These are phyloP conservation scores for Chrysogorgia sp. DNA, from an alignment of 92 coral and sea anemone species.

Conservation along the genomic window DNA sequence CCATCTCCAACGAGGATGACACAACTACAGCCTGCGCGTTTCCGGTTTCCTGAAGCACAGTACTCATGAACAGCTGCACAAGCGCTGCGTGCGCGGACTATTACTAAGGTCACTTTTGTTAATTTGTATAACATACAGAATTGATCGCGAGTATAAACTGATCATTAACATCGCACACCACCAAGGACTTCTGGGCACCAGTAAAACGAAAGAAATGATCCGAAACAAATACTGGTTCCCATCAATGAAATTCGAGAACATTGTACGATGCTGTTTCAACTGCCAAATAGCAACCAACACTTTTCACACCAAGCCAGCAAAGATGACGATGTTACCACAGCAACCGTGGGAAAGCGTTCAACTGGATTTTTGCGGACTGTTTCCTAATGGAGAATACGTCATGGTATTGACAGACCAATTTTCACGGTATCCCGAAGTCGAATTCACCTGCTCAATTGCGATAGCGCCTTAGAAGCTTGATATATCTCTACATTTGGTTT, in stretches of 20 bases:
- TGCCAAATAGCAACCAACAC: slow-evolving; percentile 37
- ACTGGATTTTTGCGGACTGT: slow-evolving; percentile 66
- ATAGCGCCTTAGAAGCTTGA: slow-evolving; percentile 59
- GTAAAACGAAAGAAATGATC: slow-evolving; percentile 9
- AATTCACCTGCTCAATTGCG: slow-evolving; percentile 42
- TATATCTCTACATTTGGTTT: slow-evolving; percentile 61
- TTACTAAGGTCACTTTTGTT: no score
- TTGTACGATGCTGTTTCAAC: slow-evolving; percentile 53
- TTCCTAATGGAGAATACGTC: slow-evolving; percentile 54
- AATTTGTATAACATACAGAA: no score
- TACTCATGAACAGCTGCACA: no score
- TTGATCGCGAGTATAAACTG: no score
- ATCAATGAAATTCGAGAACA: slow-evolving; percentile 33
- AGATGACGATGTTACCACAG: slow-evolving; percentile 63
- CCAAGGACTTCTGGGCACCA: not conserved
- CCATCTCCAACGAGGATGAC: no score
- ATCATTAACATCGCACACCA: slow-evolving; percentile 24
- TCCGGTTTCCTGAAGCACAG: no score
- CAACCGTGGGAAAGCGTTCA: slow-evolving; percentile 58
- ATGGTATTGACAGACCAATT: no score
- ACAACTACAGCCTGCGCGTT: no score
- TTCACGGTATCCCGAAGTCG: slow-evolving; percentile 55
- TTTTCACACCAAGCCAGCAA: slow-evolving; percentile 63
- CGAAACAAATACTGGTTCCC: slow-evolving; percentile 32
- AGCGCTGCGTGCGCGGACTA: no score